Evolutionary conservation across 2,797 vertebrate genomes (phyloP), one percentile per base, ranked within the genome.

Genomic region (Leptodactylus fallax): DNA sequence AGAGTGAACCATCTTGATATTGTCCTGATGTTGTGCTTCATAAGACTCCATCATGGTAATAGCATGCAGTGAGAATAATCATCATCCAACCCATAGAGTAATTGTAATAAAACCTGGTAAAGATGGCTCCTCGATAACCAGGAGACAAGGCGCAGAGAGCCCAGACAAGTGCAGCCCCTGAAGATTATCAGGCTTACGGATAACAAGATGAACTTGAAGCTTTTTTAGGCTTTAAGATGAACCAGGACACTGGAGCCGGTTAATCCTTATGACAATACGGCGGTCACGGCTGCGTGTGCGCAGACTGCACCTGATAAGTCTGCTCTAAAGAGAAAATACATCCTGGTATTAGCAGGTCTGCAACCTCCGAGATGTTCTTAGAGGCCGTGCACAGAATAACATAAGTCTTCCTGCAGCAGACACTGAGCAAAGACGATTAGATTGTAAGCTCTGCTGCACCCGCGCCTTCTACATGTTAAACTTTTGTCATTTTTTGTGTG

Each of bases 151-250:
- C 8, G 5, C 16, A 19, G 78, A 60, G 3, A 60, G 45, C 55
- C 9, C 8, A n/a, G 76, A 58, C 53, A 16, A 10, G 23, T 19
- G 67, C 82, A 23, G 56, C 27, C 19, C 82, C 23, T 45, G 56
- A 60, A 69, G 87, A 53, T 78, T 86, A 85, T 36, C 23, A 12
- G 56, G 69, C 71, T 82, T 82, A 77, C 13, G 16, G n/a, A 67
- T 86, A 86, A 89, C 72, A 78, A 86, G 87, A 81, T 83, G 51
- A 87, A 61, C 45, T 19, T 56, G 69, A 47, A 36, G 47, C 49
- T 82, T 85, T 71, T 74, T 83, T 77, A 79, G 47, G n/a, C 16
- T 61, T 65, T 27, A 25, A 82, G 82, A 60, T 47, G 47, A 61
- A 61, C 47, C 55, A 65, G 72, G 69, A 77, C 67, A 56, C 47